Base-by-base conservation (phyloP, 2,797 vertebrate genomes). In the Danio albolineatus region DNA sequence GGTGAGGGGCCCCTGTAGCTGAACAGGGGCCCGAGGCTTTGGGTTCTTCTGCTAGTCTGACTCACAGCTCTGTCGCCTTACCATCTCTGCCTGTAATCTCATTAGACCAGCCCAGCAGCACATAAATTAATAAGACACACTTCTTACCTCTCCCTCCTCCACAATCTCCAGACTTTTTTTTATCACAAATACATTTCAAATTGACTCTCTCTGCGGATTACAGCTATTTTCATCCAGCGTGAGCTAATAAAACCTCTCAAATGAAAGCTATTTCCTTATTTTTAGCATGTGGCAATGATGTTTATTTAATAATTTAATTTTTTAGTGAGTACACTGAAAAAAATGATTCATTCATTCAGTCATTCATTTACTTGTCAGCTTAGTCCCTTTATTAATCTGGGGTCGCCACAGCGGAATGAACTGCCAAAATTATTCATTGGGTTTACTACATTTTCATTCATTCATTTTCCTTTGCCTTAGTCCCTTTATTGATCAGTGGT, bases 41-140 rank as follows among this genome's bases (percentile, higher is more conserved):
- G 10, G 65, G 76, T 28, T 64, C 73, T 57, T 53, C 77, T 73
- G 19, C 49, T 60, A 59, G 56, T 70, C 62, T 83, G 76, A 83
- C 76, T 83, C 80, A 84, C 57, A 84, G 51, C 41, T 73, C 66
- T 41, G 38, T 46, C 53, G 76, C 49, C 48, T 48, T 64, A 76
- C 71, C 83, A 81, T 83, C 81, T 81, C 53, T 81, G 64, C 74
- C 82, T 76, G 67, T 86, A 80, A 84, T 86, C 80, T 71, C 46
- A 84, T 86, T 80, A 53, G 56, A 70, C 78, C 14, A 73, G 79
- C 80, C 81, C 80, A 83, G 71, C 71, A 86, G 85, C 75, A 17
- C 77, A 78, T 70, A 81, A 53, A 70, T 69, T 64, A 64, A 46
- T 64, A 82, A 53, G 28, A 48, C 67, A 82, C 49, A 64, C 70